These are phyloP conservation scores for Falco berigora DNA, from an alignment of 2,797 vertebrate genomes.

Conservation along the genomic window DNA sequence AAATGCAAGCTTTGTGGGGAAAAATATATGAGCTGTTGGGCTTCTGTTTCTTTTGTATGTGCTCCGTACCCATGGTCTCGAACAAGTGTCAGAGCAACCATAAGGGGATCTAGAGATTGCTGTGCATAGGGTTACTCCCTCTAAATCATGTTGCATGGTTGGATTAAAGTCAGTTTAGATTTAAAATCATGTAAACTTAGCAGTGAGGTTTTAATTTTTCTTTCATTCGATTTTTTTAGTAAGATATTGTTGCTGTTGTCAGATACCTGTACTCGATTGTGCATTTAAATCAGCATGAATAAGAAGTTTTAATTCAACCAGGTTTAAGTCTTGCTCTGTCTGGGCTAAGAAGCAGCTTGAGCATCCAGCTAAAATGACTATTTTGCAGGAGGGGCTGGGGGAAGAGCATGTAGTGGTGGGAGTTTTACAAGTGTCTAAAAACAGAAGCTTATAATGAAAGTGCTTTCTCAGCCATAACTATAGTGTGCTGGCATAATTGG, in stretches of 20 bases:
- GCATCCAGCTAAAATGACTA: not conserved
- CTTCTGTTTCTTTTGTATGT: not conserved
- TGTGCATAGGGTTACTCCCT: rapidly evolving
- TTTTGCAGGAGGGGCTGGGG: not conserved
- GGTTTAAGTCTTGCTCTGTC: not conserved
- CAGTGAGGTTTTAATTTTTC: not conserved
- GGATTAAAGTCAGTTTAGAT: not conserved
- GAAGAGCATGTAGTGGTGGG: not conserved
- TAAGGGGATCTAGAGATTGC: not conserved
- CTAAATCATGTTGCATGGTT: rapidly evolving
- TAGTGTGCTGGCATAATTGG: slow-evolving; percentile 55
- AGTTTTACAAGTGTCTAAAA: slow-evolving; percentile 56
- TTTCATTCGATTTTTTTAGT: not conserved
- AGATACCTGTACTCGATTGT: not conserved
- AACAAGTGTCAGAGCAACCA: not conserved
- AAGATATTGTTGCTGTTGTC: not conserved
- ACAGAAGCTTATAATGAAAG: slow-evolving; percentile 62
- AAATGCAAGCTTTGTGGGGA: slow-evolving; percentile 3
- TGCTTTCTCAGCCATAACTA: slow-evolving; percentile 67
- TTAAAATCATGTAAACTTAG: not conserved
- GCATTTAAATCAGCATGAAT: rapidly evolving
- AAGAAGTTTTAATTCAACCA: not conserved
- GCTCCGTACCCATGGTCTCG: not conserved
- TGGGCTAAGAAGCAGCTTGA: not conserved
- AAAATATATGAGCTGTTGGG: not conserved